Evolutionary conservation across 2,113 vertebrate genomes (phyloP).

Genomic region (Puntigrus tetrazona): DNA sequence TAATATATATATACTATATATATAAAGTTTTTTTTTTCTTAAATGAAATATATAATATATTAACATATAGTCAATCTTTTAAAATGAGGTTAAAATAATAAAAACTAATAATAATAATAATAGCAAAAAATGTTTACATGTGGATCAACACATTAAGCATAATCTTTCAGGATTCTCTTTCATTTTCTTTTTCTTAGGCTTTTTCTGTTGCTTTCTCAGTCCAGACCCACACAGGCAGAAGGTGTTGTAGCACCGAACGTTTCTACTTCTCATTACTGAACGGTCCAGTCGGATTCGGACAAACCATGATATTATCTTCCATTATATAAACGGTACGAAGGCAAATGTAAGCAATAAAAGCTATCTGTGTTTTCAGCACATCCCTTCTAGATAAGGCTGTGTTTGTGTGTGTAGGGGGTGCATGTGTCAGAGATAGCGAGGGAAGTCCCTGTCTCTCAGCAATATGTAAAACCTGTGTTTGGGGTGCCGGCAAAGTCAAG

Average conservation of each 20-base stretch:
- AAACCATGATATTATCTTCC: background rate
- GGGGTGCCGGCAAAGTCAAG: background rate
- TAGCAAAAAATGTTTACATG: background rate
- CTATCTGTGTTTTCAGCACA: slow-evolving; percentile 32
- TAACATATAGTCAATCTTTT: too few species aligned
- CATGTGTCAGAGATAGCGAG: background rate
- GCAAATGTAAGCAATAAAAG: background rate
- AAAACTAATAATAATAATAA: too few species aligned
- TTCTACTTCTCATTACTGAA: background rate
- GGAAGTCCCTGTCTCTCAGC: background rate
- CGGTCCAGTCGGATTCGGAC: background rate
- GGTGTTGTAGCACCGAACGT: slow-evolving; percentile 11
- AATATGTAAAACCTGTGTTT: slow-evolving; percentile 6
- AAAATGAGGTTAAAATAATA: background rate
- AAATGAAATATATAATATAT: background rate
- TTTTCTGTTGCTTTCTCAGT: slow-evolving; percentile 32
- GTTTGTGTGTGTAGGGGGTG: background rate
- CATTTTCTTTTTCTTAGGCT: slow-evolving; percentile 41
- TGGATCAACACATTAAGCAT: slow-evolving; percentile 38
- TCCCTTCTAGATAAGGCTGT: slow-evolving; percentile 13
- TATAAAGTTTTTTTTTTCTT: background rate
- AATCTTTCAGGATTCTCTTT: slow-evolving; percentile 22
- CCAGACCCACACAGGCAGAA: background rate
- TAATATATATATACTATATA: too few species aligned
- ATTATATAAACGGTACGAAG: background rate